A percentile compares a stretch with the other conserved stretches of the same genome.
phyloP scores from a whole-genome alignment of 2,797 vertebrate species.

The Anabacerthia variegaticeps region DNA sequence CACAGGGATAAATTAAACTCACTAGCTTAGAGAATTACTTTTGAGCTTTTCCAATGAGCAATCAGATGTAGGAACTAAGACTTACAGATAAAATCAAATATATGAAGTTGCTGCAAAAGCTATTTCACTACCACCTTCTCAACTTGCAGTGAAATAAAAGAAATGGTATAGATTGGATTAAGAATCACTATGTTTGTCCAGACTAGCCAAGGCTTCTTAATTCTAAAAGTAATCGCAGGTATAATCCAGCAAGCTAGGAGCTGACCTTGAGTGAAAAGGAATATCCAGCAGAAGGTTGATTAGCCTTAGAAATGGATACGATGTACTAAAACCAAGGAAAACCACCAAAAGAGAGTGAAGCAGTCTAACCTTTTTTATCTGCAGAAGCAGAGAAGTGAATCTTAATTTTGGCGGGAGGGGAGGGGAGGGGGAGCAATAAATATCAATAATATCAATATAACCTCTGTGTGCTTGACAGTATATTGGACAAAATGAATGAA shows the following conservation, averaged over 20 bases:
- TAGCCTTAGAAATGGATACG: not conserved
- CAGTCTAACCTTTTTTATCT: not conserved
- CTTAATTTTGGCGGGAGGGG: not conserved
- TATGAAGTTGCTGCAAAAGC: constrained; percentile 22
- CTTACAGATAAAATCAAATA: constrained; percentile 53
- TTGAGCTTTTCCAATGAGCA: constrained; percentile 41
- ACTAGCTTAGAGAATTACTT: constrained; percentile 33
- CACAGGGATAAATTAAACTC: constrained; percentile 37
- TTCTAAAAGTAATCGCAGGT: constrained; percentile 50
- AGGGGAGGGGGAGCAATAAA: not conserved
- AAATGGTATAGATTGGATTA: constrained; percentile 23
- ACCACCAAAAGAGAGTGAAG: not conserved
- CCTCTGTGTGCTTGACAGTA: not conserved
- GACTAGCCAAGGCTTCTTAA: constrained; percentile 35
- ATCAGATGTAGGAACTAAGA: constrained; percentile 28
- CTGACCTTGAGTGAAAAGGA: constrained; percentile 34
- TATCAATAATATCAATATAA: not conserved
- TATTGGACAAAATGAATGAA: not conserved
- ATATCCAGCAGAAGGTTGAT: constrained; percentile 4
- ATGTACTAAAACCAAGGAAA: not conserved
- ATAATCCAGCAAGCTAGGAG: constrained; percentile 12
- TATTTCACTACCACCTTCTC: constrained; percentile 18
- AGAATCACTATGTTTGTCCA: not conserved
- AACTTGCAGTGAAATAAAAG: constrained; percentile 40
- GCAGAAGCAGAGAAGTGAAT: not conserved